A percentile compares a stretch with the other conserved stretches of the same genome.
These are phyloP conservation scores for Mus caroli DNA, from an alignment of 2,797 vertebrate genomes.

Conservation along the genomic window DNA sequence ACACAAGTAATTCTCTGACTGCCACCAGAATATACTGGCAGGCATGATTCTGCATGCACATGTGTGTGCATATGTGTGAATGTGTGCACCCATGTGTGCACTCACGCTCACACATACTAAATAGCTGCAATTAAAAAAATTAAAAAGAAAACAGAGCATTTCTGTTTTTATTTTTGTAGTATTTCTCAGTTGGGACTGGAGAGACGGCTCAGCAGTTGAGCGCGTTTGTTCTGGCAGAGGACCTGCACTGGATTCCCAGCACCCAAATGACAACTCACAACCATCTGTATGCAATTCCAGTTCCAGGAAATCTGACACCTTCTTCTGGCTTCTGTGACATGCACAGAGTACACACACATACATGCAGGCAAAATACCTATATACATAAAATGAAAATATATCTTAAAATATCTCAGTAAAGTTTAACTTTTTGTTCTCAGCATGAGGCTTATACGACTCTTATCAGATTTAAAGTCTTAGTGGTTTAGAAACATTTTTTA, in stretches of 20 bases:
- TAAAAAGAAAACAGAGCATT: neutral
- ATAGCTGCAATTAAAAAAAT: neutral
- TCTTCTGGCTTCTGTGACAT: no score
- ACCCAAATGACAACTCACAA: neutral
- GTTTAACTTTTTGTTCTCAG: slow-evolving; percentile 33
- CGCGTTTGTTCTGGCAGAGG: neutral
- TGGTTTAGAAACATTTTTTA: slow-evolving; percentile 35
- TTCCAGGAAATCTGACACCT: no score
- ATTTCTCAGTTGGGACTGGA: neutral
- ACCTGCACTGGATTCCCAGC: neutral
- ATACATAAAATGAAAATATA: neutral
- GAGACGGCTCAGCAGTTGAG: neutral
- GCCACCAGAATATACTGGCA: neutral
- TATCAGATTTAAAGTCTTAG: slow-evolving; percentile 51
- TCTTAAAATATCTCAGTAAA: neutral
- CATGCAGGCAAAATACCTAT: no score
- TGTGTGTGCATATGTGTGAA: no score
- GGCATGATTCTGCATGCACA: neutral
- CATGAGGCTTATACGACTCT: neutral
- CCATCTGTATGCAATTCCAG: no score
- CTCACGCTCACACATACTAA: neutral
- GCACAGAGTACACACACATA: no score
- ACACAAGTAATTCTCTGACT: neutral
- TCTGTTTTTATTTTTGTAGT: neutral
- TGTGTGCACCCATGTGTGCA: no score